Conservation (phyloP, 1,140 invertebrate species). For the Campoletis sonorensis region DNA sequence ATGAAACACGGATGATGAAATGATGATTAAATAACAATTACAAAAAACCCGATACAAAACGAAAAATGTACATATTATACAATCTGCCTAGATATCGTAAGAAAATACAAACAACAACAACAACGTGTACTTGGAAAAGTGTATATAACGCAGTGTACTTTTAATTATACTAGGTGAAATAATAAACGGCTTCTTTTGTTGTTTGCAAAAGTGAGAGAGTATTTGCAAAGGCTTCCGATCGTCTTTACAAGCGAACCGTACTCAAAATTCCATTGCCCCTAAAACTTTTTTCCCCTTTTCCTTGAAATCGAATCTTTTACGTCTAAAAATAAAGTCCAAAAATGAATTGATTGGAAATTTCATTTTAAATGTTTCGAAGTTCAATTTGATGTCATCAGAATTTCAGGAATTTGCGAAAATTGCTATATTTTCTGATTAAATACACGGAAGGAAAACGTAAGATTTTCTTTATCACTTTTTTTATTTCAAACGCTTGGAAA, state of each 20-base stretch:
- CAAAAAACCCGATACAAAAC: slow-evolving; percentile 42
- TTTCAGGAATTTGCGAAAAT: too few species aligned
- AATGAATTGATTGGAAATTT: too few species aligned
- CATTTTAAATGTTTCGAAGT: too few species aligned
- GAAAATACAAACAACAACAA: slow-evolving; percentile 51
- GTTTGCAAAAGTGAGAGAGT: slow-evolving; percentile 70
- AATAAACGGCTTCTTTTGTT: slow-evolving; percentile 77
- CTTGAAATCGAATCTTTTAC: too few species aligned
- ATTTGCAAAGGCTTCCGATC: not conserved
- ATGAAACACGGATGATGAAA: too few species aligned
- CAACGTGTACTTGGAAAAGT: slow-evolving; percentile 76
- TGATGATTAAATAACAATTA: slow-evolving; percentile 53
- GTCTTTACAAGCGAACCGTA: not conserved
- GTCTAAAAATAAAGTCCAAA: not conserved
- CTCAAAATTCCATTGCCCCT: not conserved
- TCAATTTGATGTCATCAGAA: too few species aligned
- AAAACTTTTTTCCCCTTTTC: too few species aligned
- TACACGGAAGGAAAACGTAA: too few species aligned
- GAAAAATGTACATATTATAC: slow-evolving; percentile 62
- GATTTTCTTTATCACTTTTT: too few species aligned
- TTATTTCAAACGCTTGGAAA: not conserved
- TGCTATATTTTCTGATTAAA: too few species aligned
- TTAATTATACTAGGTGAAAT: slow-evolving; percentile 75
- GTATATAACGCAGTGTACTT: slow-evolving; percentile 78
- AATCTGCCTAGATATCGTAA: slow-evolving; percentile 75